A percentile compares a stretch with the other conserved stretches of the same genome.
Conservation (phyloP, 2,797 vertebrate genomes). For the Acomys russatus region DNA sequence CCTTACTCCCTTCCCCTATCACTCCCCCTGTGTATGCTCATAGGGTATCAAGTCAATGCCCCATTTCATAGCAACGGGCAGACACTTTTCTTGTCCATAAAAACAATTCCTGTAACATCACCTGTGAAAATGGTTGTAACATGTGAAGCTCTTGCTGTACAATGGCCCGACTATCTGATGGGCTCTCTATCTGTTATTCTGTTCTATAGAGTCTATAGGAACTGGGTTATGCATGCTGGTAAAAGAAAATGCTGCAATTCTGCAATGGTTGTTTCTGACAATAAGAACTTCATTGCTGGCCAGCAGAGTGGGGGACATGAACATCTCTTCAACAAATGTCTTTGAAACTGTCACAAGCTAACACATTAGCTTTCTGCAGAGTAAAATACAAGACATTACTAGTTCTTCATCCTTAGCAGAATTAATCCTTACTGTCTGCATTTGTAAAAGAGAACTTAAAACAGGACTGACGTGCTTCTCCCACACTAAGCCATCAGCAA, state of each 20-base stretch:
- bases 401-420: neutral
- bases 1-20: too few relatives aligned
- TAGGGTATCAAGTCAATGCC: neutral
- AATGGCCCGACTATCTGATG: neutral
- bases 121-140: neutral
- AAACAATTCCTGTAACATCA: neutral
- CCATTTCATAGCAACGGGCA: neutral
- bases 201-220: neutral
- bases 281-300: neutral
- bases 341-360: neutral
- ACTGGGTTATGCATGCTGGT: neutral
- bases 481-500: neutral
- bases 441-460: constrained; percentile 27
- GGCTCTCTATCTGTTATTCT: neutral
- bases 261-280: neutral
- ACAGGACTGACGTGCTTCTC: neutral
- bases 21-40: too few relatives aligned
- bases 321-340: neutral
- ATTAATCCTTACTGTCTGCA: neutral
- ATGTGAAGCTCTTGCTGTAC: neutral
- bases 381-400: neutral
- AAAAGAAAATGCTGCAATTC: neutral
- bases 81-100: neutral
- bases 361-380: neutral
- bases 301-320: neutral